phyloP scores from a whole-genome alignment of 2,888 invertebrate species.

The Exocentrus adspersus region DNA sequence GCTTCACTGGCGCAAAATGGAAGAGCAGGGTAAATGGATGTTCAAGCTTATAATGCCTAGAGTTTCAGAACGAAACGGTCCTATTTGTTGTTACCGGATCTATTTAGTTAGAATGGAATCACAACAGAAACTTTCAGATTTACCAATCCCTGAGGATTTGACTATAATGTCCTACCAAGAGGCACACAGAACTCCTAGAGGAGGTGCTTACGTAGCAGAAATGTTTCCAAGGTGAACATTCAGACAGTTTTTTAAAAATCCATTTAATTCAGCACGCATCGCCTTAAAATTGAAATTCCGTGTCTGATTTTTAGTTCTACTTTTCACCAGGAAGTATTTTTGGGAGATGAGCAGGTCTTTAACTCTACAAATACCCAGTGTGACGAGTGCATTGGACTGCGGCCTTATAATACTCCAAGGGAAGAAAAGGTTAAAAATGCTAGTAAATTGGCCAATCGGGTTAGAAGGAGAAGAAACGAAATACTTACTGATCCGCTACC shows the following conservation, averaged over 20 bases:
- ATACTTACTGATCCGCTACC: conserved; percentile 58
- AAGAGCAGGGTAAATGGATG: conserved; percentile 74
- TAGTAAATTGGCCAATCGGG: conserved; percentile 50
- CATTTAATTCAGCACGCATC: too few relatives aligned
- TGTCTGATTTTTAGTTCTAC: conserved; percentile 69
- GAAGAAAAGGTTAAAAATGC: conserved; percentile 48
- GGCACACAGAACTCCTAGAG: conserved; percentile 74
- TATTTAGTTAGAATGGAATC: conserved; percentile 78
- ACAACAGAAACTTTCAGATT: conserved; percentile 71
- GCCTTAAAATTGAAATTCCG: too few relatives aligned
- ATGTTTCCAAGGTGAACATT: conserved; percentile 79
- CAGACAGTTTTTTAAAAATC: too few relatives aligned
- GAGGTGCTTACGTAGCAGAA: conserved; percentile 87
- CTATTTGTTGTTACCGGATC: conserved; percentile 87
- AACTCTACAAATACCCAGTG: conserved; percentile 60
- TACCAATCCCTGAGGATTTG: conserved; percentile 77
- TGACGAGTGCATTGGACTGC: conserved; percentile 66
- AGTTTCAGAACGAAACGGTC: conserved; percentile 85
- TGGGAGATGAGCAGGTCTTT: conserved; percentile 73
- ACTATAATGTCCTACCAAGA: conserved; percentile 77
- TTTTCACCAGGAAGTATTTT: conserved; percentile 73
- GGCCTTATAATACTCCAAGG: conserved; percentile 60
- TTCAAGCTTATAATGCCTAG: conserved; percentile 80
- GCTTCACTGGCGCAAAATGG: conserved; percentile 71
- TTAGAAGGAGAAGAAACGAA: conserved; percentile 56